phyloP scores from a whole-genome alignment of 2,888 invertebrate species.

The Lithophane socia region DNA sequence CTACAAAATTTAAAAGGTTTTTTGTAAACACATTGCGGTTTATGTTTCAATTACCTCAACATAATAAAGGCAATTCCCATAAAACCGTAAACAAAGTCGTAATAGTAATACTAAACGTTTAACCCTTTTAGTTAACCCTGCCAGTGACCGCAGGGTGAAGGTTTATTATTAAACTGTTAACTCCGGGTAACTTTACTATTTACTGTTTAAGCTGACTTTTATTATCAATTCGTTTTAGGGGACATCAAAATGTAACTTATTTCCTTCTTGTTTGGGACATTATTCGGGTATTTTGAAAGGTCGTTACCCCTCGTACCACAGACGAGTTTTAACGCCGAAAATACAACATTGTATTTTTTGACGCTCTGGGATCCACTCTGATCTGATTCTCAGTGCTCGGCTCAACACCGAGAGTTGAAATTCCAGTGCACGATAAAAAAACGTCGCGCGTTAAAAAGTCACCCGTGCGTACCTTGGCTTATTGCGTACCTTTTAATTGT shows the following conservation, averaged over 20 bases:
- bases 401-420: no score
- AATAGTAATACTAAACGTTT: constrained; percentile 60
- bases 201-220: constrained; percentile 56
- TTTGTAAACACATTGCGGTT: constrained; percentile 1
- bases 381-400: not conserved
- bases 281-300: not conserved
- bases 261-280: not conserved
- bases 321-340: not conserved
- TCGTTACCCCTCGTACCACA: not conserved
- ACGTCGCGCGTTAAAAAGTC: not conserved
- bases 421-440: not conserved
- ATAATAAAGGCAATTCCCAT: constrained; percentile 54
- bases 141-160: constrained; percentile 67
- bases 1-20: not conserved
- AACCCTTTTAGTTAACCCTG: constrained; percentile 66
- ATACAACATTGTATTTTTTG: not conserved
- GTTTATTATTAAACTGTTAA: constrained; percentile 72
- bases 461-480: not conserved
- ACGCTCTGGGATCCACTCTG: not conserved
- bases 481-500: not conserved
- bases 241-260: constrained; percentile 22
- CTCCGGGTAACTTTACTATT: constrained; percentile 66
- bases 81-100: constrained; percentile 60
- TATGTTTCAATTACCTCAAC: constrained; percentile 25
- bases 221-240: constrained; percentile 50